Evolutionary conservation across 2,113 vertebrate genomes (phyloP).

Genomic region (Marcusenius ussheri): DNA sequence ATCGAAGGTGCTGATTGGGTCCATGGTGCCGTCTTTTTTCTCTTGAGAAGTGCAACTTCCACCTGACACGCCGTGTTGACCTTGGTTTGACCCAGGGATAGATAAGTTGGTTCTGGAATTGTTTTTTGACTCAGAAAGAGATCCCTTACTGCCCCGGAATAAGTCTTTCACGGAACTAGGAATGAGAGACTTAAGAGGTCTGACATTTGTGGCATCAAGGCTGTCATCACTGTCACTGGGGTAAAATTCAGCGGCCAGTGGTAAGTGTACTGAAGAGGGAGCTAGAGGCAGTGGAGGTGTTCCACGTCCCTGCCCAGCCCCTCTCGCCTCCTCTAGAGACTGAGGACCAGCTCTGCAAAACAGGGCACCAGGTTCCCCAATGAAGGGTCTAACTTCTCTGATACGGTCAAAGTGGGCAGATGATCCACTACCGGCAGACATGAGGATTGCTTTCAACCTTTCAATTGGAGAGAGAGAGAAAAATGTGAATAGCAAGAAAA

Average conservation of each 20-base stretch:
- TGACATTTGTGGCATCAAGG: constrained; percentile 66
- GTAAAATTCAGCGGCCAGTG: constrained; percentile 65
- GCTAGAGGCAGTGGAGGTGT: constrained; percentile 71
- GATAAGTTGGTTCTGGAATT: constrained; percentile 62
- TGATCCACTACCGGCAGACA: constrained; percentile 55
- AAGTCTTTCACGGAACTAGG: constrained; percentile 93
- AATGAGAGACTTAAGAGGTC: constrained; percentile 82
- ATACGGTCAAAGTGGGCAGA: constrained; percentile 52
- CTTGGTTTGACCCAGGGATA: constrained; percentile 66
- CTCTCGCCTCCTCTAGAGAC: constrained; percentile 42
- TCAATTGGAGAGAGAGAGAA: neutral
- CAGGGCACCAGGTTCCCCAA: constrained; percentile 52
- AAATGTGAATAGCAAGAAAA: neutral
- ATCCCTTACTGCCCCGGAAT: constrained; percentile 65
- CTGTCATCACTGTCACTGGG: constrained; percentile 56
- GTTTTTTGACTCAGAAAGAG: constrained; percentile 46
- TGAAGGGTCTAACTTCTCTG: constrained; percentile 51
- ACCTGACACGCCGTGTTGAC: constrained; percentile 61
- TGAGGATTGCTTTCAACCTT: constrained; percentile 56
- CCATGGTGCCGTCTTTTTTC: constrained; percentile 65
- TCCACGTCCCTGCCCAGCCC: constrained; percentile 50
- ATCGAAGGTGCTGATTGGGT: constrained; percentile 52
- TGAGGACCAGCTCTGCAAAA: constrained; percentile 30
- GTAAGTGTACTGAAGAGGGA: constrained; percentile 73
- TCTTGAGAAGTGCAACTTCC: constrained; percentile 60